Conservation (phyloP, 2,113 vertebrate genomes). For the Sialia sialis region DNA sequence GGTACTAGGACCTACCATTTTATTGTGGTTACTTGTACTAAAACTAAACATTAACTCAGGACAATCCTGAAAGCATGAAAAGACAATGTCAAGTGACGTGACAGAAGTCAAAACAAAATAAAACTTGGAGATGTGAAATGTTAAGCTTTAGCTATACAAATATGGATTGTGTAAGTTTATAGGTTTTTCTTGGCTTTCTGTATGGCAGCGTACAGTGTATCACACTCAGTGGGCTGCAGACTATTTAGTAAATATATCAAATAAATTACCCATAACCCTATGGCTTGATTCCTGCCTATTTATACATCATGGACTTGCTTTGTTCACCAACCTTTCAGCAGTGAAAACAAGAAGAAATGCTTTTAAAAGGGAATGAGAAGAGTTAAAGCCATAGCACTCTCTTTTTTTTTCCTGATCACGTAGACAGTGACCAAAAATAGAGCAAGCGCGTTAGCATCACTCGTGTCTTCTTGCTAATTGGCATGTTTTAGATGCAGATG, state of each 20-base stretch:
- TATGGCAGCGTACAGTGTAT: background rate
- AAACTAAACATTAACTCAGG: background rate
- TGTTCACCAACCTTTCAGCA: background rate
- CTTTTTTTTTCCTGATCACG: conserved; percentile 58
- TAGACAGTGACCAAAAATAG: conserved; percentile 74
- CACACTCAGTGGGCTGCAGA: background rate
- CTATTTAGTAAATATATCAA: background rate
- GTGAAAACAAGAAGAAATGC: background rate
- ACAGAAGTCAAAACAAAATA: background rate
- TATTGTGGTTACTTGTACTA: background rate
- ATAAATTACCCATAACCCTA: background rate
- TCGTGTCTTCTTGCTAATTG: conserved; percentile 76
- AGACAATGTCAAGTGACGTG: accelerated
- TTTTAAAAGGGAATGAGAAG: background rate
- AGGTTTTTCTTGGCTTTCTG: background rate
- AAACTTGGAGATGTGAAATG: background rate
- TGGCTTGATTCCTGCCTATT: background rate
- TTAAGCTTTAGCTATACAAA: background rate
- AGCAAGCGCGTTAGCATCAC: conserved; percentile 50
- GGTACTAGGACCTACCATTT: background rate
- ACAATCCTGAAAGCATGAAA: background rate
- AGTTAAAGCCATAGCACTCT: conserved; percentile 32
- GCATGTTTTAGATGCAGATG: conserved; percentile 76
- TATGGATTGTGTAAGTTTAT: background rate
- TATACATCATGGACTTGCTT: background rate